Conservation (phyloP, 64 coral and sea anemone genomes). For the Platygyra sinensis region DNA sequence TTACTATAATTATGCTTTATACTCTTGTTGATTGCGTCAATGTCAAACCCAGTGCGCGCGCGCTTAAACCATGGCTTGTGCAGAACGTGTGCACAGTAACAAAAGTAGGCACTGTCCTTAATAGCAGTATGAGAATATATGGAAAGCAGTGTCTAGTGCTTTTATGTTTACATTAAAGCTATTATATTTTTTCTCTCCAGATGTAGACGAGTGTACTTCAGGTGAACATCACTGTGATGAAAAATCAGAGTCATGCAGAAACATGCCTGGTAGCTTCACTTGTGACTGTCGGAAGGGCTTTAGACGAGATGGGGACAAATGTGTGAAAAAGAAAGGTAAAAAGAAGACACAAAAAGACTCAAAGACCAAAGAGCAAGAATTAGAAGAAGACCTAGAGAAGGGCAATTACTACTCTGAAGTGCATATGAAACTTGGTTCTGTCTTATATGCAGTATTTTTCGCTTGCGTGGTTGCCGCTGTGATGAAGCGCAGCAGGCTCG, state of each 20-base stretch:
- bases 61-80: no score
- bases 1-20: no score
- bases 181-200: neutral
- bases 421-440: slow-evolving; percentile 66
- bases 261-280: slow-evolving; percentile 63
- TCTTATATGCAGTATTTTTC: slow-evolving; percentile 78
- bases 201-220: slow-evolving; percentile 68
- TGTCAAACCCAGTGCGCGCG: no score
- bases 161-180: neutral
- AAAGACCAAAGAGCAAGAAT: slow-evolving; percentile 51
- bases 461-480: slow-evolving; percentile 63
- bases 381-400: slow-evolving; percentile 48
- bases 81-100: no score
- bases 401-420: slow-evolving; percentile 53
- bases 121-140: no score
- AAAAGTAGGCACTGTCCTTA: no score
- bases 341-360: slow-evolving; percentile 28
- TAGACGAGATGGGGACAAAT: slow-evolving; percentile 65
- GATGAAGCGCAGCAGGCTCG: slow-evolving; percentile 40
- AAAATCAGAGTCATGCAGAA: slow-evolving; percentile 61
- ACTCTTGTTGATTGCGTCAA: no score
- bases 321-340: slow-evolving; percentile 68
- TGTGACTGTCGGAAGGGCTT: slow-evolving; percentile 72
- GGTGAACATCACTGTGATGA: slow-evolving; percentile 32
- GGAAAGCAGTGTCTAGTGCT: neutral